Conservation (phyloP, 2,113 vertebrate species). For the Galbula dea region DNA sequence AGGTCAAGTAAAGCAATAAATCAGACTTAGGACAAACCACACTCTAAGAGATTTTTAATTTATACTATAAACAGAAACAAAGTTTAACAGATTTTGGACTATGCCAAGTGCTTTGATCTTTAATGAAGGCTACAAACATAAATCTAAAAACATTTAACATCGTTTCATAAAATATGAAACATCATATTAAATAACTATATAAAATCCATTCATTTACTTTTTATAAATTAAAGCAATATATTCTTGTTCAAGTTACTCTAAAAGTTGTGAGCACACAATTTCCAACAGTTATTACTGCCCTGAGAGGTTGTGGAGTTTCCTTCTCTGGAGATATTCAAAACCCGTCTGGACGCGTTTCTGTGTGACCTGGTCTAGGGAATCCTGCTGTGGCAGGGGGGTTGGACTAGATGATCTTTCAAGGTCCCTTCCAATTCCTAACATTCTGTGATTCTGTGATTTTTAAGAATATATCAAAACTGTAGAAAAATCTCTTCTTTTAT, state of each 20-base stretch:
- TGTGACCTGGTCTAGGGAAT: too few species aligned
- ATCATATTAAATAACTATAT: background rate
- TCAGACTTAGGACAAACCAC: constrained; percentile 40
- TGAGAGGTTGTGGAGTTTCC: too few species aligned
- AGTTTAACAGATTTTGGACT: constrained; percentile 12
- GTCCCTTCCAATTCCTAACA: too few species aligned
- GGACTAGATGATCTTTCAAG: too few species aligned
- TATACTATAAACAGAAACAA: constrained; percentile 37
- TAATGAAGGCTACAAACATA: background rate
- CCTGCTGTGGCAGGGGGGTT: too few species aligned
- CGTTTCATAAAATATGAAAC: constrained; percentile 22
- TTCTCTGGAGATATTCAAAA: too few species aligned
- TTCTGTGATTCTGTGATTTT: too few species aligned
- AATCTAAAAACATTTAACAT: background rate
- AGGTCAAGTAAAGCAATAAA: constrained; percentile 59
- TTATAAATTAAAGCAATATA: background rate
- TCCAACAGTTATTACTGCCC: background rate
- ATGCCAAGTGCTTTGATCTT: constrained; percentile 9
- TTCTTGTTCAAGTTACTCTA: background rate
- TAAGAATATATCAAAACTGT: background rate
- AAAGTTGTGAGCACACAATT: background rate
- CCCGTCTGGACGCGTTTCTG: too few species aligned
- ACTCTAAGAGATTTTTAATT: constrained; percentile 46
- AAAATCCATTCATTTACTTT: background rate
- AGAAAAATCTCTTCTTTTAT: background rate